Conservation (phyloP, 1,140 invertebrate species). For the Laupala kohalensis region DNA sequence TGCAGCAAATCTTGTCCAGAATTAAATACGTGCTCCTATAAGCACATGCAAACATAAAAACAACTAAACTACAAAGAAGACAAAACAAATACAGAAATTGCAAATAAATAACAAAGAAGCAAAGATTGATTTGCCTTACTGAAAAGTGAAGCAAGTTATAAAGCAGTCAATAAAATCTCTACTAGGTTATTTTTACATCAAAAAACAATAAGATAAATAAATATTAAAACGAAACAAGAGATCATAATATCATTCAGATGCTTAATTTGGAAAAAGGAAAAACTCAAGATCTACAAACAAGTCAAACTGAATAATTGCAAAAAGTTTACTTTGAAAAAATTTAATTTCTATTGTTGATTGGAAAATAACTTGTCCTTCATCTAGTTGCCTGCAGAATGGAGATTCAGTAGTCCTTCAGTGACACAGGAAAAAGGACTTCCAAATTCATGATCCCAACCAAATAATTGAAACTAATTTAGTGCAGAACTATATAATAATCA, state of each 20-base stretch:
- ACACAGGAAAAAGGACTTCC: too few relatives aligned
- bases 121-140: not conserved
- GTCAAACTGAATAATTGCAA: too few relatives aligned
- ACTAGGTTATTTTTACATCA: not conserved
- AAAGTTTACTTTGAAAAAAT: too few relatives aligned
- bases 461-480: too few relatives aligned
- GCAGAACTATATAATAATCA: too few relatives aligned
- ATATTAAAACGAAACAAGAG: not conserved
- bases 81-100: slow-evolving; percentile 28
- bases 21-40: slow-evolving; percentile 19
- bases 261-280: not conserved
- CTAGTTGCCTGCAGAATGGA: too few relatives aligned
- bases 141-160: not conserved
- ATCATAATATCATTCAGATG: not conserved
- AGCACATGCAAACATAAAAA: slow-evolving; percentile 1
- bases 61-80: not conserved
- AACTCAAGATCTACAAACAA: too few relatives aligned
- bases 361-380: too few relatives aligned
- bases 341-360: too few relatives aligned
- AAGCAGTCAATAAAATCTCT: not conserved
- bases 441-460: too few relatives aligned
- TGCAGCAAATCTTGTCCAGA: slow-evolving; percentile 16
- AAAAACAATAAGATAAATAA: not conserved
- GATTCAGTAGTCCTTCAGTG: too few relatives aligned
- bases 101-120: slow-evolving; percentile 27